Evolutionary conservation across 2,888 invertebrate genomes (phyloP), one percentile per base, ranked within the genome.

Genomic region (Oscheius sp.): DNA sequence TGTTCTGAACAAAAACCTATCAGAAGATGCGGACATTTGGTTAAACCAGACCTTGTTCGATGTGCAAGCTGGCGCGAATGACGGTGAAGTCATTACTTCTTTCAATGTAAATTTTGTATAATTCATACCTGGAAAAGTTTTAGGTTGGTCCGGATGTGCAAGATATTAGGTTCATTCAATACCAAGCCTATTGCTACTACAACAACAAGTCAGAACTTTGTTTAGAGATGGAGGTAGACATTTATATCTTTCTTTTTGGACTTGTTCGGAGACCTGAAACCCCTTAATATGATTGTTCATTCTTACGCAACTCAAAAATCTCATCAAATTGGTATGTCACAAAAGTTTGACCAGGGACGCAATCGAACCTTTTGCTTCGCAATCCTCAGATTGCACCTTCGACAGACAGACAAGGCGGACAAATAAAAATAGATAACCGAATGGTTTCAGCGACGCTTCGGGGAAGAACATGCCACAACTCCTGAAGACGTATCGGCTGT

Each of bases 401-500:
- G 21, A 21, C 21, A 21, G 21, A 21, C 21, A 21, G 21, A 21
- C 21, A 21, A 21, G 21, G 21, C 21, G 21, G 21, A 21, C 21
- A 21, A 21, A 21, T 21, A 21, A 21, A 21, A 21, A 21, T 21
- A 21, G 21, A 21, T 21, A 21, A 21, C 21, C 21, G 21, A 21
- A 21, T 21, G 21, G 21, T 70, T 79, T 32, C 74, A 81, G 60
- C 73, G 51, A 32, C 33, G 62, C 47, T 76, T 81, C 9, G 29
- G 62, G 9, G 74, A 77, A n/a, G 66, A 75, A 60, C 77, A 73
- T 42, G 76, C 75, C 37, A 60, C 70, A 1, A 74, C 75, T 5
- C 79, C 78, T 9, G 74, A 73, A 5, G 75, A 78, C 29, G 74
- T 81, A 48, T 76, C 79, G 3, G 71, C 77, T 58, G 79, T 84